phyloP scores from a whole-genome alignment of 1,140 invertebrate genomes.

The Psix sp. region DNA sequence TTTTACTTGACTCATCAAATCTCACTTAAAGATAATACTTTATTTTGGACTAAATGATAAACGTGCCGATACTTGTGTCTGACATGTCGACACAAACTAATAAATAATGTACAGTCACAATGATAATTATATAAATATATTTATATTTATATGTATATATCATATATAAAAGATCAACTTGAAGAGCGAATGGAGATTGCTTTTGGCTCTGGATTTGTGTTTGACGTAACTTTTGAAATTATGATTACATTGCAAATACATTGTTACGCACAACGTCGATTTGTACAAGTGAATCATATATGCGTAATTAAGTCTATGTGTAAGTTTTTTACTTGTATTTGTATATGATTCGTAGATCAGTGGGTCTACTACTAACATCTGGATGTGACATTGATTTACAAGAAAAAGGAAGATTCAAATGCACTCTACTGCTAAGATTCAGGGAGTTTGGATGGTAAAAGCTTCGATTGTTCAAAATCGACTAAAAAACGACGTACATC shows the following conservation, averaged over 20 bases:
- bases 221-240: constrained; percentile 2
- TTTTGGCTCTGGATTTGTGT: constrained; percentile 1
- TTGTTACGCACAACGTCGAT: constrained; percentile 44
- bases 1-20: not conserved
- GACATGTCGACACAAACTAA: constrained; percentile 14
- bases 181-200: constrained; percentile 7
- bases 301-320: constrained; percentile 14
- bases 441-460: too few relatives aligned
- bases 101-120: constrained; percentile 36
- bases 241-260: constrained; percentile 12
- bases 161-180: constrained; percentile 20
- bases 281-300: constrained; percentile 34
- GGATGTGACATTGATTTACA: constrained; percentile 14
- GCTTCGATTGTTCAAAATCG: too few relatives aligned
- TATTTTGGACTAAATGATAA: not conserved
- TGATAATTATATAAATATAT: constrained; percentile 9
- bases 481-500: too few relatives aligned
- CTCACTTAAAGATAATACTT: constrained; percentile 18
- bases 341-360: constrained; percentile 9
- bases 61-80: constrained; percentile 7
- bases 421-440: too few relatives aligned
- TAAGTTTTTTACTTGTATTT: not conserved
- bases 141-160: constrained; percentile 6
- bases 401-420: constrained; percentile 16
- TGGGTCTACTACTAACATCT: constrained; percentile 7